phyloP scores from a whole-genome alignment of 2,113 vertebrate genomes.

The Casuarius casuarius region DNA sequence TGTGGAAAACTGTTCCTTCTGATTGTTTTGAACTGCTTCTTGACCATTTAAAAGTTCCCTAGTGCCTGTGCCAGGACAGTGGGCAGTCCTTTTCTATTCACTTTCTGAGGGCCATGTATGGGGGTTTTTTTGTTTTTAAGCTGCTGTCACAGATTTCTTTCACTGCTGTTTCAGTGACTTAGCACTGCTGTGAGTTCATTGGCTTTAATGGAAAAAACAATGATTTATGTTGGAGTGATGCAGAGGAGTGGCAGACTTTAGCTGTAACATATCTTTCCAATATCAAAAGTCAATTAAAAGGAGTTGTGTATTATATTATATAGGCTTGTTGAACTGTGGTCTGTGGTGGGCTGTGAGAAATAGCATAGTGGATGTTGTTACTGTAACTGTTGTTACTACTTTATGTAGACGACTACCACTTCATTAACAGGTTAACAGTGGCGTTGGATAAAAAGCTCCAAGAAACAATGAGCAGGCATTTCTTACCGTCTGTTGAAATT shows the following conservation, averaged over 20 bases:
- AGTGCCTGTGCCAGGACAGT: neutral
- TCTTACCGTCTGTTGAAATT: neutral
- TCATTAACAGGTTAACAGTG: neutral
- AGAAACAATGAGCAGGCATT: neutral
- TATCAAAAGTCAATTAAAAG: neutral
- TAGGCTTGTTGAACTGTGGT: neutral
- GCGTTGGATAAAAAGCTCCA: neutral
- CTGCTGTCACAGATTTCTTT: neutral
- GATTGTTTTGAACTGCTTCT: neutral
- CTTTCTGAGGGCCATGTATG: neutral
- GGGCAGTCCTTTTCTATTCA: neutral
- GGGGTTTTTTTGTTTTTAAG: too few relatives aligned
- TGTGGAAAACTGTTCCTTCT: neutral
- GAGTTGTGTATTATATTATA: neutral
- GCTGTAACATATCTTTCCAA: neutral
- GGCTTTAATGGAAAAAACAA: neutral
- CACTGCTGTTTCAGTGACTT: neutral
- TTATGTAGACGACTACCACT: neutral
- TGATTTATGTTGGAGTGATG: neutral
- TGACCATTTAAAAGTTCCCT: neutral
- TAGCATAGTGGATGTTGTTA: neutral
- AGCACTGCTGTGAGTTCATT: neutral
- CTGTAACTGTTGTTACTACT: too few relatives aligned
- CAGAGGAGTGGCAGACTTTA: neutral
- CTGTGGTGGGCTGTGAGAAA: neutral